Conservation (phyloP, 2,888 invertebrate genomes). For the Clivina fossor region DNA sequence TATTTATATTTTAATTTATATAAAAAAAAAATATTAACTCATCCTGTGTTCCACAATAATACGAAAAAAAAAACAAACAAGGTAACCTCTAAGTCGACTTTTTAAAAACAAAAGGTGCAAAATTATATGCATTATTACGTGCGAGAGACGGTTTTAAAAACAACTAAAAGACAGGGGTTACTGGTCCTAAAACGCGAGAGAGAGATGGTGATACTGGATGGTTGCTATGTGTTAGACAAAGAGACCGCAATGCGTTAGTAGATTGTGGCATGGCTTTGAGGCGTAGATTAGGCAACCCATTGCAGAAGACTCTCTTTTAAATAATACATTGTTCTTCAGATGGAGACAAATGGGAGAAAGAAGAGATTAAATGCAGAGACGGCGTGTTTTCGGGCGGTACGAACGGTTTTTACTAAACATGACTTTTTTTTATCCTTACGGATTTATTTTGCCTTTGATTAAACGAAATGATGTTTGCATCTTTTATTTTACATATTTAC, state of each 20-base stretch:
- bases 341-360: slow-evolving; percentile 55
- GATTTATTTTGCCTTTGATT: slow-evolving; percentile 8
- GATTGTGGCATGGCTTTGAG: slow-evolving; percentile 25
- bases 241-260: slow-evolving; percentile 16
- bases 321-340: slow-evolving; percentile 54
- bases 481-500: no score
- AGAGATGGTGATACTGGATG: neutral
- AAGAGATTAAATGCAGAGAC: slow-evolving; percentile 48
- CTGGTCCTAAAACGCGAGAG: slow-evolving; percentile 18
- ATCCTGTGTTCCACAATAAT: slow-evolving; percentile 25
- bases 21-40: slow-evolving; percentile 17
- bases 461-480: no score
- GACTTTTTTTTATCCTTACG: no score
- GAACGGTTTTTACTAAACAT: no score
- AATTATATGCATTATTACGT: slow-evolving; percentile 31
- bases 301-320: slow-evolving; percentile 45
- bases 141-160: slow-evolving; percentile 24
- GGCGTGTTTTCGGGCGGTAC: no score
- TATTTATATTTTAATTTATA: slow-evolving; percentile 34
- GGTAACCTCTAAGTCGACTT: slow-evolving; percentile 15
- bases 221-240: neutral
- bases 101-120: slow-evolving; percentile 34
- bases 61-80: slow-evolving; percentile 1
- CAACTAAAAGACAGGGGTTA: neutral
- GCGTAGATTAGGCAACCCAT: slow-evolving; percentile 33